These are phyloP conservation scores for Loriculus beryllinus DNA, from an alignment of 2,797 vertebrate genomes.

Conservation along the genomic window DNA sequence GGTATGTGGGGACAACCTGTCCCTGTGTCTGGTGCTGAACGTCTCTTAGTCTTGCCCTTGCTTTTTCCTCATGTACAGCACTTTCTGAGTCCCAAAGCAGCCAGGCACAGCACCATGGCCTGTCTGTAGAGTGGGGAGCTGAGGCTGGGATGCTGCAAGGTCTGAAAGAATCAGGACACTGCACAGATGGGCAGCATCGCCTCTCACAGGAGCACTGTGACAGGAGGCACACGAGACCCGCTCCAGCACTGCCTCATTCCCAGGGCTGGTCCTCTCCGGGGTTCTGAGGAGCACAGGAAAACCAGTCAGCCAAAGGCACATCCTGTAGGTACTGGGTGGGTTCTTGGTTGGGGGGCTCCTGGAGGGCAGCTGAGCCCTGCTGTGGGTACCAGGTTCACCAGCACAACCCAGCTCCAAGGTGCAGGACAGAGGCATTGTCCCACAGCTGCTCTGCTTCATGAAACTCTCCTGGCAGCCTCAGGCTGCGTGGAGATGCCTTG, in stretches of 20 bases:
- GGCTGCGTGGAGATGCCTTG: not conserved
- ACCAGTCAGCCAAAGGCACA: not conserved
- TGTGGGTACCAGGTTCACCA: not conserved
- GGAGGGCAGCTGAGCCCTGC: not conserved
- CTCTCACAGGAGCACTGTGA: accelerated
- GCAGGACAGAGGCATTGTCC: not conserved
- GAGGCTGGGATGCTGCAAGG: not conserved
- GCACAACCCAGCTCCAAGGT: accelerated
- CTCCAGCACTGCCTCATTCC: not conserved
- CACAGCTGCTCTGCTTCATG: not conserved
- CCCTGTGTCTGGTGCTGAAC: accelerated
- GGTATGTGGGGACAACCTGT: accelerated
- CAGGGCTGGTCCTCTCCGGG: not conserved
- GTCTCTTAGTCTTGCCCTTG: not conserved
- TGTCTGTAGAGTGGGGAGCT: not conserved
- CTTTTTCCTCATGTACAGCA: not conserved
- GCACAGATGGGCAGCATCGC: not conserved
- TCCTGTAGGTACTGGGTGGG: not conserved
- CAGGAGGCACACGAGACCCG: accelerated
- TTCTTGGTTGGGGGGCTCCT: not conserved
- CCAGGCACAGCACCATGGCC: not conserved
- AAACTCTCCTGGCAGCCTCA: not conserved
- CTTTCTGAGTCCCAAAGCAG: not conserved
- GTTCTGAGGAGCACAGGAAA: not conserved
- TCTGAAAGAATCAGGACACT: not conserved